Evolutionary conservation across 2,113 vertebrate genomes (phyloP).

Genomic region (Phylloscopus whistleri): DNA sequence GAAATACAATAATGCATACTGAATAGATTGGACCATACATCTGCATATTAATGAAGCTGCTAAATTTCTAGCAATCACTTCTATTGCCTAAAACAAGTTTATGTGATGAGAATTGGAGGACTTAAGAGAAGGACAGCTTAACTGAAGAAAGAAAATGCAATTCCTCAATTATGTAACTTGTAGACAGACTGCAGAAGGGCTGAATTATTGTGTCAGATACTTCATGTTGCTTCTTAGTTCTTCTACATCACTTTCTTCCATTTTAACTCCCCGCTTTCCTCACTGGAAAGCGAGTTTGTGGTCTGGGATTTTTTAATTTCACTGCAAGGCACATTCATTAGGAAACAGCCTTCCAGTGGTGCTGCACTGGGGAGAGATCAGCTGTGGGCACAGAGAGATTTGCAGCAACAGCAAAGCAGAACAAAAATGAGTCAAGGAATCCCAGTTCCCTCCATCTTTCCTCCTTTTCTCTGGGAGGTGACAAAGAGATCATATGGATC

Average conservation of each 20-base stretch:
- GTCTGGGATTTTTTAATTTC: background rate
- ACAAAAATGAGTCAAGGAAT: background rate
- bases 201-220: background rate
- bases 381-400: background rate
- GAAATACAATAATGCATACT: constrained; percentile 51
- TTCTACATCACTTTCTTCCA: background rate
- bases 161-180: constrained; percentile 24
- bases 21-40: constrained; percentile 27
- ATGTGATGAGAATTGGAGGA: background rate
- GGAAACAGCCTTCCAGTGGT: background rate
- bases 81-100: constrained; percentile 6
- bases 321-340: background rate
- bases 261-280: background rate
- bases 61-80: constrained; percentile 26
- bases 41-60: constrained; percentile 51
- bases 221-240: background rate
- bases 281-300: background rate
- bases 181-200: background rate
- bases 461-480: background rate
- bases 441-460: background rate
- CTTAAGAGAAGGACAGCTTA: background rate
- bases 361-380: background rate
- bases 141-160: background rate
- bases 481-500: background rate
- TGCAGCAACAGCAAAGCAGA: background rate